Base-by-base conservation (phyloP, 2,888 invertebrate species). In the Antitype chi region DNA sequence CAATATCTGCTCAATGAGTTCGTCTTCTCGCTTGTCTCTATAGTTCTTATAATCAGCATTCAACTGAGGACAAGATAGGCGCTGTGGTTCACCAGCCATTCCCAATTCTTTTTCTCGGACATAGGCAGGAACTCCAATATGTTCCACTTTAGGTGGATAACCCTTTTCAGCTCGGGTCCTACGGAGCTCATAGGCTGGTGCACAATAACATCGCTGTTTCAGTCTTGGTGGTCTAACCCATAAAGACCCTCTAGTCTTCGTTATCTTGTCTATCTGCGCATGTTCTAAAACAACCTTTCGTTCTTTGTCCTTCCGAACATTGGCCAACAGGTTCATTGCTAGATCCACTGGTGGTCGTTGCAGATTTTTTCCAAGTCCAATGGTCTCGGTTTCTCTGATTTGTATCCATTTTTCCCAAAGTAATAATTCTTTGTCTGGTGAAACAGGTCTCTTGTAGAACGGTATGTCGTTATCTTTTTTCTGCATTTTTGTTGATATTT, bases 331-430 rank as follows among this genome's bases (percentile, higher is more conserved):
- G 81, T 96, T 96, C 96, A 96, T 96, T 17, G 92, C 86, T 32
- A 96, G 87, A 74, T 96, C 95, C 1, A 83, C 92, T 57, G 95
- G 94, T 55, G 91, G 88, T 74, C 93, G 89, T 3, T 88, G 70
- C 0, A 92, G 89, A 63, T 80, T 89, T 66, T 90, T 82, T 0
- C 90, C 92, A 52, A 96, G 90, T 52, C 88, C 86, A 11, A 81
- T 84, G 0, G 91, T 92, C 85, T 96, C 96, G 7, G 94, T 93
- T 84, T 91, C 90, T 79, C 96, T 91, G 64, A 95, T 94, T 85
- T 91, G 88, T 80, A 95, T 91, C 96, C 96, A 96, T 90, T 94
- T 93, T 81, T 96, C 95, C 96, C 96, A 96, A 28, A 92, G 79
- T 8, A 94, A 80, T 59, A 96, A 85, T 82, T 95, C 95, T 43